A percentile compares a stretch with the other conserved stretches of the same genome.
phyloP scores from a whole-genome alignment of 2,888 invertebrate genomes.

The Ferdinandea cuprea region DNA sequence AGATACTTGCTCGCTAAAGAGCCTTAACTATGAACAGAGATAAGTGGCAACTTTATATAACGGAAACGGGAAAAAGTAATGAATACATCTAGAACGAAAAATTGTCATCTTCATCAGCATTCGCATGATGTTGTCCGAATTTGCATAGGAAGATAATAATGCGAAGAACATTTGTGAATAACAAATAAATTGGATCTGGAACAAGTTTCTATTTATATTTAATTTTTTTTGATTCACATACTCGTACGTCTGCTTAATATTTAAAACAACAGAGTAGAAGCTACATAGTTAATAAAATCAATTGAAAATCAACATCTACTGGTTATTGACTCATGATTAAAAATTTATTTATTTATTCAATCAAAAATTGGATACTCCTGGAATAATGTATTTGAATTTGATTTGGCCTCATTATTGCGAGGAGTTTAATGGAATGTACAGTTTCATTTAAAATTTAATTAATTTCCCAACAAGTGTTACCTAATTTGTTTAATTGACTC shows the following conservation, averaged over 20 bases:
- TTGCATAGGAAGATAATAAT: too few species aligned
- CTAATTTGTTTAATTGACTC: not conserved
- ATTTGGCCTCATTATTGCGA: not conserved
- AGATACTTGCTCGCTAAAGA: too few species aligned
- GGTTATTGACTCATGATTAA: not conserved
- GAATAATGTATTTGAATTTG: not conserved
- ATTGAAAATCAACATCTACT: not conserved
- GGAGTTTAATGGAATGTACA: too few species aligned
- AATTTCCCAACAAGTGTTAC: not conserved
- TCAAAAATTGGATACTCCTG: not conserved
- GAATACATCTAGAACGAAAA: too few species aligned
- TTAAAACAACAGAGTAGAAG: conserved; percentile 4
- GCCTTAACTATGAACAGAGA: too few species aligned
- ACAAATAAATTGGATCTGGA: conserved; percentile 17
- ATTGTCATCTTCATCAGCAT: too few species aligned
- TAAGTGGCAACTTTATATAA: too few species aligned
- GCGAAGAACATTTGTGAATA: not conserved
- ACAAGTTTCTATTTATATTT: conserved; percentile 36
- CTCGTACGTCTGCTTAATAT: not conserved
- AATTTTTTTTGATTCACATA: not conserved
- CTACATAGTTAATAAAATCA: conserved; percentile 5
- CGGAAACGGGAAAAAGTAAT: too few species aligned
- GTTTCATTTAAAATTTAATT: not conserved
- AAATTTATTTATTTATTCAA: not conserved
- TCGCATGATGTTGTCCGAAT: too few species aligned